Evolutionary conservation across 2,888 invertebrate species (phyloP).

Genomic region (Drepana falcataria): DNA sequence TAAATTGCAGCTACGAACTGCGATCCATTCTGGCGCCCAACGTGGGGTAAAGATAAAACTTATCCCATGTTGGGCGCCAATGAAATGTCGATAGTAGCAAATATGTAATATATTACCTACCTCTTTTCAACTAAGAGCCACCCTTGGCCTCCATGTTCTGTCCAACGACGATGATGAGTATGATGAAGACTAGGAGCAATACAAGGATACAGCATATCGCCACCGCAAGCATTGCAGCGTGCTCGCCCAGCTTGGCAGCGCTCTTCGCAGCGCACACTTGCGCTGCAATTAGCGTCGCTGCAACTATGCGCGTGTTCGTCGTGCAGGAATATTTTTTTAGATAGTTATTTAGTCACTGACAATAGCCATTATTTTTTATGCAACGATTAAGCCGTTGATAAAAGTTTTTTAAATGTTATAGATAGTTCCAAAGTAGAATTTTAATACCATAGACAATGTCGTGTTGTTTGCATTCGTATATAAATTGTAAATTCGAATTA

Average conservation of each 20-base stretch:
- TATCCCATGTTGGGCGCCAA: no score
- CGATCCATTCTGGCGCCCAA: no score
- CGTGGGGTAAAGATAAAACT: no score
- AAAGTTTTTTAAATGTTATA: no score
- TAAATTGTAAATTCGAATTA: constrained; percentile 1
- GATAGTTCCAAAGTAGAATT: no score
- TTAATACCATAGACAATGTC: no score
- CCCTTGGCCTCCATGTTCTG: constrained; percentile 84
- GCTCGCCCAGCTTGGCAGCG: constrained; percentile 74
- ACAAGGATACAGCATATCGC: constrained; percentile 91
- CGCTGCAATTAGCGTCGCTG: constrained; percentile 53
- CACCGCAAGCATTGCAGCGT: constrained; percentile 87
- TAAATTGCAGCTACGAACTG: no score
- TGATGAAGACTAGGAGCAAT: constrained; percentile 88
- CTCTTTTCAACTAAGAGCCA: constrained; percentile 71
- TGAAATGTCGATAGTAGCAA: no score
- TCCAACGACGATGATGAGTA: constrained; percentile 89
- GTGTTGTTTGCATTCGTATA: neutral
- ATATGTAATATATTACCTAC: constrained; percentile 25
- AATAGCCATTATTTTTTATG: constrained; percentile 2
- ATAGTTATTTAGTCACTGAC: constrained; percentile 3
- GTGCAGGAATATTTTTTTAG: constrained; percentile 16
- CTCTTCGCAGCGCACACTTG: constrained; percentile 51
- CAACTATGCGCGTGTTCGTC: constrained; percentile 51
- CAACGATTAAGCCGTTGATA: no score